phyloP scores from a whole-genome alignment of 2,113 vertebrate species.

The Buteo buteo region DNA sequence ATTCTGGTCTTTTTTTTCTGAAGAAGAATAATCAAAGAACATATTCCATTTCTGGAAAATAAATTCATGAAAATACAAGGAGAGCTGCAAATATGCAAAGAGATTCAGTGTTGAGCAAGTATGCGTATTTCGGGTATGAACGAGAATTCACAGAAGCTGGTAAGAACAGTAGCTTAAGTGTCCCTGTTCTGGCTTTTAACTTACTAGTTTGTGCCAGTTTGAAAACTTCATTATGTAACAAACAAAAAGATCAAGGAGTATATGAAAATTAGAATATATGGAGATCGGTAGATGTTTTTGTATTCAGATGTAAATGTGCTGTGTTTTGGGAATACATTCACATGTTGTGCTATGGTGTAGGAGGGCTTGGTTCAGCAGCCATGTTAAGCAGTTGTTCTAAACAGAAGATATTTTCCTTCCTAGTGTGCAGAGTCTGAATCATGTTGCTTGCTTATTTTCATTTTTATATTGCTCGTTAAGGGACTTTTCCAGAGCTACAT shows the following conservation, averaged over 20 bases:
- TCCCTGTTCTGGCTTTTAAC: not conserved
- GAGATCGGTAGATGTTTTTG: not conserved
- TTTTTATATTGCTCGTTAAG: not conserved
- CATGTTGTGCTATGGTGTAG: not conserved
- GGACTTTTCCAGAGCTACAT: not conserved
- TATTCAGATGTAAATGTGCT: not conserved
- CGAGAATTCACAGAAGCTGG: not conserved
- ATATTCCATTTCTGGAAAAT: not conserved
- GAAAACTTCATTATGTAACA: not conserved
- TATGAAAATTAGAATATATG: not conserved
- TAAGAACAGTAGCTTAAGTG: not conserved
- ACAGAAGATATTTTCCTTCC: not conserved
- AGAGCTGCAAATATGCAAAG: not conserved
- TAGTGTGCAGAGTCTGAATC: not conserved
- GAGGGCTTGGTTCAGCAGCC: not conserved
- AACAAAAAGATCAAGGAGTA: not conserved
- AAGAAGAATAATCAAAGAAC: not conserved
- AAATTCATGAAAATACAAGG: not conserved
- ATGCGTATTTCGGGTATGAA: rapidly evolving
- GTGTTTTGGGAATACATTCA: not conserved
- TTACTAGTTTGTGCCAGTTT: not conserved
- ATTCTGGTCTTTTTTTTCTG: not conserved
- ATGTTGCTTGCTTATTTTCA: not conserved
- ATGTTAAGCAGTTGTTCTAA: not conserved
- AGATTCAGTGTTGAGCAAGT: not conserved